phyloP scores from a whole-genome alignment of 2,888 invertebrate genomes.

The Notodonta dromedarius region DNA sequence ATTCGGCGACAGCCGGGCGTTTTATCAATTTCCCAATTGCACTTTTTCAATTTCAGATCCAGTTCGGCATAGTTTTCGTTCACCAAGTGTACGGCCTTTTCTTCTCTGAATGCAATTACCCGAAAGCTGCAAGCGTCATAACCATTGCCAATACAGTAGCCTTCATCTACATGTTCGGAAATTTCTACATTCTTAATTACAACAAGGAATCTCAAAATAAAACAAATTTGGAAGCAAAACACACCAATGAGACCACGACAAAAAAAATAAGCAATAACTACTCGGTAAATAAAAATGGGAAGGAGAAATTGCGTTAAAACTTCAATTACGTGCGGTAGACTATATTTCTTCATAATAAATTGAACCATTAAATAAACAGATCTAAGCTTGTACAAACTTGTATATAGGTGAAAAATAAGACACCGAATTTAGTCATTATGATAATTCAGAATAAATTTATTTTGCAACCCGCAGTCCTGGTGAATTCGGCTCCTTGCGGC shows the following conservation, averaged over 20 bases:
- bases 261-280: slow-evolving; percentile 17
- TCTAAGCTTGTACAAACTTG: too few species aligned
- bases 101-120: slow-evolving; percentile 31
- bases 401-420: too few species aligned
- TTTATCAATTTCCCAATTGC: background rate
- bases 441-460: too few species aligned
- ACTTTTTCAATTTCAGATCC: slow-evolving; percentile 24
- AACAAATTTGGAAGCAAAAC: slow-evolving; percentile 11
- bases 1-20: too few species aligned
- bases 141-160: slow-evolving; percentile 11
- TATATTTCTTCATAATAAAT: too few species aligned
- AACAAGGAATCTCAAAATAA: slow-evolving; percentile 15
- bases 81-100: slow-evolving; percentile 27
- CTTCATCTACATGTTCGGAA: slow-evolving; percentile 39
- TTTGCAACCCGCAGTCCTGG: too few species aligned
- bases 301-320: slow-evolving; percentile 25
- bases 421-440: too few species aligned
- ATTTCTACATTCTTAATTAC: slow-evolving; percentile 32
- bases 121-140: slow-evolving; percentile 12
- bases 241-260: slow-evolving; percentile 4
- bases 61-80: slow-evolving; percentile 27
- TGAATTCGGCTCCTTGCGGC: too few species aligned
- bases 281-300: slow-evolving; percentile 13
- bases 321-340: too few species aligned
- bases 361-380: too few species aligned